Base-by-base conservation (phyloP, 2,888 invertebrate species). In the Dicycla oo region DNA sequence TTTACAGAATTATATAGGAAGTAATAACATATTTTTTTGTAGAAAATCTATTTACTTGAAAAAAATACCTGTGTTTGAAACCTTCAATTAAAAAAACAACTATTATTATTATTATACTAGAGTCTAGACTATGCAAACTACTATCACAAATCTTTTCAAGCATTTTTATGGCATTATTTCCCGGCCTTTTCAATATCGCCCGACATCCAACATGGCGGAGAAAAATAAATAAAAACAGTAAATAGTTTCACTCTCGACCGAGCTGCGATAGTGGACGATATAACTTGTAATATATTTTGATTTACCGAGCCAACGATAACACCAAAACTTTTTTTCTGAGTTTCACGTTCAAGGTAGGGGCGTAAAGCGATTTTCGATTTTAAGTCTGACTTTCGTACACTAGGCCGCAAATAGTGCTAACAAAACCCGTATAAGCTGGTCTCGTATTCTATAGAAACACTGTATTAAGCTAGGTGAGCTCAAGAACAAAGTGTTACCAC, bases 251-350 rank as follows among this genome's bases (percentile, higher is more conserved):
- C 73, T 69, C 65, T 72, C 60, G 77, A 75, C 18, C 77, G 58
- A 61, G 51, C 73, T 15, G 60, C 79, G 80, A 79, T 85, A 82
- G 80, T 74, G 78, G 45, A 43, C 80, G 82, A 85, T 83, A 78
- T 73, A 79, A 73, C 73, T 81, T 73, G 75, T 80, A 88, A 88
- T 88, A 89, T 84, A 82, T 78, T 82, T 79, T 89, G 89, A 89
- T 89, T 87, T 89, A 89, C 81, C 63, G 84, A 70, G 51, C 58
- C 65, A 60, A 69, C 88, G 87, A 88, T 89, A 88, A 64, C 79
- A 81, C 80, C 69, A 73, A 77, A 85, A 85, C 38, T 75, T 82
- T 86, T 81, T 86, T 85, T 60, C 61, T 57, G 49, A 8, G 45
- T 56, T 45, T 38, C 13, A 15, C 0, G 53, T 30, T 1, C 38